Base-by-base conservation (phyloP, 2,113 vertebrate genomes). In the Syngnathoides biaculeatus region DNA sequence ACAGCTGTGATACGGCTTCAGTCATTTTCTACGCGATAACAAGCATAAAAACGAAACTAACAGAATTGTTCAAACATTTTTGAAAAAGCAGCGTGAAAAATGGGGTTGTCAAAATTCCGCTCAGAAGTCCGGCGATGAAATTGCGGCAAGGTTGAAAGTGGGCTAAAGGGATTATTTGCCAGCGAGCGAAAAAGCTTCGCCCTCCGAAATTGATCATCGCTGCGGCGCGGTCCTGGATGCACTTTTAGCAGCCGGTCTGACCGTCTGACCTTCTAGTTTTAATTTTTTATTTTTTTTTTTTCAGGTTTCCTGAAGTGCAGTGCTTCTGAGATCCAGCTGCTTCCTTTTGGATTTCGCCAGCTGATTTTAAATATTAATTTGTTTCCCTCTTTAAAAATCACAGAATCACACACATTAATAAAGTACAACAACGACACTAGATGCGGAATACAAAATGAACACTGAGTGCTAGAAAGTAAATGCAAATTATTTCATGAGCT, bases 131-230 rank as follows among this genome's bases (percentile, higher is more conserved):
- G 15, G 35, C 39, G 35, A 40, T 60, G 58, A 60, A 60, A 39
- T 60, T 60, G 19, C 20, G 35, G 10, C 22, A 12, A 39, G 58
- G 35, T 40, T 10, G 19, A 60, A 59, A 59, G 57, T 39, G 30
- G 57, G 57, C 39, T 59, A 59, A 59, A 59, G 30, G 57, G 57
- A 59, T 59, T 59, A 59, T 59, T 59, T 38, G 57, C 20, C 8
- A 59, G 57, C 30, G 30, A 20, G 57, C 17, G 57, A 38, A 38
- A 59, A 59, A 19, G 57, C 15, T 30, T 11, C 12, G 17, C 30
- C 57, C 57, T 59, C 30, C 30, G 15, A 59, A 59, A 59, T 59
- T 39, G 57, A 59, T 59, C 57, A 30, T 55, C 52, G 26, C 52
- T 22, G 52, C 52, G 22, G 14, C n/a, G 27, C 30, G 20, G 7